These are phyloP conservation scores for Turnix velox DNA, from an alignment of 2,113 vertebrate species.

Conservation along the genomic window DNA sequence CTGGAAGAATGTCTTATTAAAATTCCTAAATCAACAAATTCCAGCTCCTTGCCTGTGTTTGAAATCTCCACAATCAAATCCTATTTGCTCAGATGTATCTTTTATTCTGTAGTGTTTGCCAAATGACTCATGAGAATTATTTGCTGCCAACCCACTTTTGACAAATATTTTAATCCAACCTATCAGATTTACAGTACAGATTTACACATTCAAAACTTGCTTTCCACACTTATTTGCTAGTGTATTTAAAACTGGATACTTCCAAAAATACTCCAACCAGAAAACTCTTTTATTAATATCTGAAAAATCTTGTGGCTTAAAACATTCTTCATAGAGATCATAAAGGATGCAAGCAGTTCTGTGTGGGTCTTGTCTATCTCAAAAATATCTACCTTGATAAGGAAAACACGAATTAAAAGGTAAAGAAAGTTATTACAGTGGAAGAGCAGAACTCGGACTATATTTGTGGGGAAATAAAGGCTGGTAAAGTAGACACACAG, in stretches of 20 bases:
- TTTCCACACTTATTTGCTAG: background rate
- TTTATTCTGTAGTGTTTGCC: constrained; percentile 28
- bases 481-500: background rate
- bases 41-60: background rate
- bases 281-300: background rate
- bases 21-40: constrained; percentile 43
- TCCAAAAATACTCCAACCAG: background rate
- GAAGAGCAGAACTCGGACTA: background rate
- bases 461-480: background rate
- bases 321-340: background rate
- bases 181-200: background rate
- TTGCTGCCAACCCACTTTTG: background rate
- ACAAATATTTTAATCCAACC: constrained; percentile 49
- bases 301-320: background rate
- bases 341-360: background rate
- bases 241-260: background rate
- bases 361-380: background rate
- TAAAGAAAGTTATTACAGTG: background rate
- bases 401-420: background rate
- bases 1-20: constrained; percentile 24
- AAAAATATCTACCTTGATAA: background rate
- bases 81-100: constrained; percentile 28
- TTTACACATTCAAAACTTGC: background rate
- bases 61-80: constrained; percentile 13
- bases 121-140: constrained; percentile 29